Base-by-base conservation (phyloP, 2,888 invertebrate genomes). In the Lamellibrachia columna region DNA sequence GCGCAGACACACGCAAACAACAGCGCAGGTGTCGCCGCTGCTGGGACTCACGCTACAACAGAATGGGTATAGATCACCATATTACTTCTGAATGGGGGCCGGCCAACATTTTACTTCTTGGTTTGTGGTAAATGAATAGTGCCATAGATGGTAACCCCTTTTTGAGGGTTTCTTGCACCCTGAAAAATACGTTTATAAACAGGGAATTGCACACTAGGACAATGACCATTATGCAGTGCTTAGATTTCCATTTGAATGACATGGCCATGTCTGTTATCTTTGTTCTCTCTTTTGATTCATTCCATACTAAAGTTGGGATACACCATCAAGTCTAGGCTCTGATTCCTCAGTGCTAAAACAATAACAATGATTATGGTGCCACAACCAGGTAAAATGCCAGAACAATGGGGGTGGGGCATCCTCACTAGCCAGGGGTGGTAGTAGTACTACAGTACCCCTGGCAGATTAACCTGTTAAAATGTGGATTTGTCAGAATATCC, bases 1-100 rank as follows among this genome's bases (percentile, higher is more conserved):
- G 91, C 8, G 92, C 92, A 2, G 94, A 93, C 60, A 95, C 93
- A 2, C 93, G 92, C n/a, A 95, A 92, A 93, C 94, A 94, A 28
- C 94, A 94, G 28, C 93, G 93, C 28, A 95, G 93, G 92, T 95
- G 95, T 91, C 93, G 93, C 22, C 95, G 93, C 7, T 95, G 92
- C 22, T 93, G 93, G 3, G 92, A 90, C 92, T 95, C 95, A 53
- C 91, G 58, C 92, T 93, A 3, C 11, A 90, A 53, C 91, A 91
- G 6, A 22, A 11, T 75, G 22, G 60, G 60, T 15, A 22, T 15
- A 75, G 75, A 75, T 4, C 55, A 55, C 75, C n/a, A 75, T 11
- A 22, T 22, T 6, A 15, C 11, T 6, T 15, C 60, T 15, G 22
- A 75, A 11, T 75, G 22, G 60, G 60, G 75, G 3, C 75, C 1